Percentiles rank a stretch among this genome's conserved stretches.
Evolutionary conservation across 2,113 vertebrate species (phyloP).

Genomic region (Rhineura floridana): DNA sequence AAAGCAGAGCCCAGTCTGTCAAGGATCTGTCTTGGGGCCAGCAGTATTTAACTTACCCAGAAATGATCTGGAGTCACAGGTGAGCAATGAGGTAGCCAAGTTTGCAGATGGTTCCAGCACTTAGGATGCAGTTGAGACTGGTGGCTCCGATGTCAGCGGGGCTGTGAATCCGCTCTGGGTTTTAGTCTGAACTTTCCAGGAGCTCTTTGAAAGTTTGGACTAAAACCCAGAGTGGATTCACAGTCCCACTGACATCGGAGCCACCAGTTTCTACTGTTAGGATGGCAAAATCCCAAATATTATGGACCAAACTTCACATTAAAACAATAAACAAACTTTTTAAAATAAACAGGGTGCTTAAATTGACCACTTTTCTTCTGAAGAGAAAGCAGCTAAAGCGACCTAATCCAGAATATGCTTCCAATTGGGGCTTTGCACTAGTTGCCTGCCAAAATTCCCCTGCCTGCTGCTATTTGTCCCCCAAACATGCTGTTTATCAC

Average conservation of each 20-base stretch:
- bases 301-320: neutral
- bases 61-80: neutral
- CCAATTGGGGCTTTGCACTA: too few species aligned
- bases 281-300: neutral
- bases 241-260: too few species aligned
- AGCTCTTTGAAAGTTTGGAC: too few species aligned
- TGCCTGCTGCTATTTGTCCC: too few species aligned
- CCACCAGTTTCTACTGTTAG: too few species aligned
- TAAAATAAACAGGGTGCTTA: neutral
- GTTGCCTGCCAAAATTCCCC: too few species aligned
- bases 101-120: neutral
- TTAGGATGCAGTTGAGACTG: too few species aligned
- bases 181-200: too few species aligned
- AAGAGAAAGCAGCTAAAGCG: neutral
- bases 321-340: neutral
- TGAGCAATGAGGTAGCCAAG: neutral
- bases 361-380: neutral
- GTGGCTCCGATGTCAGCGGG: too few species aligned
- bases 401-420: neutral
- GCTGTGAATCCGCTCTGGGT: too few species aligned
- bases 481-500: too few species aligned
- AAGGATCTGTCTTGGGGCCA: neutral
- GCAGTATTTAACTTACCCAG: neutral
- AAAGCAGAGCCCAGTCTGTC: neutral
- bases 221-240: too few species aligned